Percentiles rank a stretch among this genome's conserved stretches.
Conservation (phyloP, 2,797 vertebrate species). For the Sebastes flavidus region DNA sequence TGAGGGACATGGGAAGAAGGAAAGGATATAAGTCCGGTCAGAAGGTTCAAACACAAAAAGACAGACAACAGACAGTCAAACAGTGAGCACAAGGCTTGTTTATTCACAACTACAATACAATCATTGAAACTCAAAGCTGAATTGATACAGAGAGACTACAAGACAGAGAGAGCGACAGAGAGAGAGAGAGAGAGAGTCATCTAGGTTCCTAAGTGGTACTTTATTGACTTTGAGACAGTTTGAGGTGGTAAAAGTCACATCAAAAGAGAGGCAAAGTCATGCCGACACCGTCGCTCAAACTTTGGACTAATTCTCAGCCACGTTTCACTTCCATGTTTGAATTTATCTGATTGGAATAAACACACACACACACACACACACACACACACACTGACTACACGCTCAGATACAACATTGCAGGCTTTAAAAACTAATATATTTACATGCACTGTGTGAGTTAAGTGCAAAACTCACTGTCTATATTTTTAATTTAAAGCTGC, state of each 20-base stretch:
- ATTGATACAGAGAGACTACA: not conserved
- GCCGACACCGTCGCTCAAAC: slow-evolving; percentile 72
- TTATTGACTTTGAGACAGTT: slow-evolving; percentile 30
- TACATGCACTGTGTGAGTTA: not conserved
- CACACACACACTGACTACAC: not conserved
- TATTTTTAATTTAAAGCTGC: not conserved
- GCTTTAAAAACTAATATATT: not conserved
- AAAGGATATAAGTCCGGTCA: slow-evolving; percentile 21
- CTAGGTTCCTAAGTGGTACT: not conserved
- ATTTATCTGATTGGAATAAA: slow-evolving; percentile 30
- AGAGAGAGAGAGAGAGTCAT: not conserved
- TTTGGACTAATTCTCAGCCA: slow-evolving; percentile 63
- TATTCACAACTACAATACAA: not conserved
- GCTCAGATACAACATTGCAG: not conserved
- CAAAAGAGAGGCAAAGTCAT: slow-evolving; percentile 78
- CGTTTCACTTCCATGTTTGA: slow-evolving; percentile 15
- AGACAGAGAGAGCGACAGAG: not conserved
- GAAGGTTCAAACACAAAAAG: slow-evolving; percentile 1
- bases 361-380: not conserved
- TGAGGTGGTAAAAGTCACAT: slow-evolving; percentile 26
- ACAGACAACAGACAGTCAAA: not conserved
- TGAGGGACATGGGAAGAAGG: slow-evolving; percentile 1
- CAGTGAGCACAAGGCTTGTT: not conserved
- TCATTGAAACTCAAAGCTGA: not conserved
- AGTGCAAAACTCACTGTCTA: not conserved